These are phyloP conservation scores for Eilema caniola DNA, from an alignment of 2,888 invertebrate genomes.

Conservation along the genomic window DNA sequence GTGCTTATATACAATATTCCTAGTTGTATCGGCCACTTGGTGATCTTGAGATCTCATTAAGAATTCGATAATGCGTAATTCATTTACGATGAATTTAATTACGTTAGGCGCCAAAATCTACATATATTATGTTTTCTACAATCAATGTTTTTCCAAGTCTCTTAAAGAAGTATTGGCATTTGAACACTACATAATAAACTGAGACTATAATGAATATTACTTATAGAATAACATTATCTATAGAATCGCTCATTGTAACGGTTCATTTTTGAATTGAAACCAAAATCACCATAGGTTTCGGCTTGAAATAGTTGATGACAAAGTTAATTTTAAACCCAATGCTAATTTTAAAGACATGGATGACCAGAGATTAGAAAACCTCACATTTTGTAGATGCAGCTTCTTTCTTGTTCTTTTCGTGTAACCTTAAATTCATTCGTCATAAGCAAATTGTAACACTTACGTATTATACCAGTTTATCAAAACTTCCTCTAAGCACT, in stretches of 20 bases:
- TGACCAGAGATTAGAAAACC: too few relatives aligned
- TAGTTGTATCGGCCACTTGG: constrained; percentile 18
- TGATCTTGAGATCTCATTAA: constrained; percentile 2
- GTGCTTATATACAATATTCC: constrained; percentile 63
- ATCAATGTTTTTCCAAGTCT: neutral
- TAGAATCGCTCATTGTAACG: too few relatives aligned
- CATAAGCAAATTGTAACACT: neutral
- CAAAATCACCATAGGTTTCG: too few relatives aligned
- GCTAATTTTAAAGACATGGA: too few relatives aligned
- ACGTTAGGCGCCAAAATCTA: neutral
- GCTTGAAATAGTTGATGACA: too few relatives aligned
- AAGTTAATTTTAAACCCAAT: too few relatives aligned
- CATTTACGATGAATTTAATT: neutral
- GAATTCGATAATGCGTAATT: neutral
- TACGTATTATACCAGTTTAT: neutral
- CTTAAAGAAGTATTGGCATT: neutral
- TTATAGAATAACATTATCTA: too few relatives aligned
- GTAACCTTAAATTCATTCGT: neutral
- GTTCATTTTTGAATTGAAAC: too few relatives aligned
- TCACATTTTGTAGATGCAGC: too few relatives aligned
- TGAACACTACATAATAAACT: too few relatives aligned
- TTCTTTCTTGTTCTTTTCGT: too few relatives aligned
- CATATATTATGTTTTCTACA: neutral
- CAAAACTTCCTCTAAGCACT: neutral
- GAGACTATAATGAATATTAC: too few relatives aligned